Conservation (phyloP, 2,888 invertebrate genomes). For the Ophonus ardosiacus region DNA sequence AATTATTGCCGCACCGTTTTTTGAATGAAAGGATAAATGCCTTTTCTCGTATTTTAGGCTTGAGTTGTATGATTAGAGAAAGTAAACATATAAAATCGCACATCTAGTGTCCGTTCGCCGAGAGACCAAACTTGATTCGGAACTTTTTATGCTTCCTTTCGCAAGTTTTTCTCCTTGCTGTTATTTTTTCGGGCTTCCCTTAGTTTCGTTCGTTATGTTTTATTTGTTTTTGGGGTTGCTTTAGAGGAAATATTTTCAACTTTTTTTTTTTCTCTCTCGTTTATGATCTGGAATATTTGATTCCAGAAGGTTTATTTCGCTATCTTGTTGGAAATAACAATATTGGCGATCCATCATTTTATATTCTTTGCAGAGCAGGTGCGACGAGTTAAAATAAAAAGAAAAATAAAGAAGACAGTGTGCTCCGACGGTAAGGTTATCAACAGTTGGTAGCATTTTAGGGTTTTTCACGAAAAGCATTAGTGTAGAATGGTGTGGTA, state of each 20-base stretch:
- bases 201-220: slow-evolving; percentile 29
- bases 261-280: slow-evolving; percentile 6
- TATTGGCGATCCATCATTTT: not conserved
- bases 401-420: not conserved
- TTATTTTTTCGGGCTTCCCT: not conserved
- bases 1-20: not conserved
- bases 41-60: not conserved
- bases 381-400: not conserved
- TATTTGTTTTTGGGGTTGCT: slow-evolving; percentile 40
- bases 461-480: slow-evolving; percentile 46
- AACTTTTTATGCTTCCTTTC: slow-evolving; percentile 27
- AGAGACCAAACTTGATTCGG: slow-evolving; percentile 18
- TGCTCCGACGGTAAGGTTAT: slow-evolving; percentile 17
- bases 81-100: slow-evolving; percentile 9
- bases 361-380: not conserved
- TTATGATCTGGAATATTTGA: slow-evolving; percentile 29
- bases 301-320: not conserved
- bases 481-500: slow-evolving; percentile 29
- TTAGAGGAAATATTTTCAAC: slow-evolving; percentile 17
- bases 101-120: not conserved
- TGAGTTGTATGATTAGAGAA: slow-evolving; percentile 11
- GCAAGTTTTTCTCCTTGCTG: slow-evolving; percentile 23
- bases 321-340: not conserved
- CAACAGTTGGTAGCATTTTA: slow-evolving; percentile 56
- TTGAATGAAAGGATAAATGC: not conserved